Conservation (phyloP, 2,888 invertebrate species). For the Thereva nobilitata region DNA sequence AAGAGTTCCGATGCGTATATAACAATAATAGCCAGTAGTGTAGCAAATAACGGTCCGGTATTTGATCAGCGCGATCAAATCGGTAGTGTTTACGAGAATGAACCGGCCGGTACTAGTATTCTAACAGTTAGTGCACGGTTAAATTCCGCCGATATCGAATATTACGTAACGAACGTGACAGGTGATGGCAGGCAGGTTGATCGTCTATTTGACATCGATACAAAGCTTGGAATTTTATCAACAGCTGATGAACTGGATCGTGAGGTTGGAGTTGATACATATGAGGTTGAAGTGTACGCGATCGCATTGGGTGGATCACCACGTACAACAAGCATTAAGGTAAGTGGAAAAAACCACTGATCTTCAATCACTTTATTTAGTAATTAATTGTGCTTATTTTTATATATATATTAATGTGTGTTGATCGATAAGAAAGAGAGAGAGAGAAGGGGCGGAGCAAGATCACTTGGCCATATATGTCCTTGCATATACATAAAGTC, state of each 20-base stretch:
- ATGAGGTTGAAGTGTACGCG: slow-evolving; percentile 84
- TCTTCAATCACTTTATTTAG: slow-evolving; percentile 21
- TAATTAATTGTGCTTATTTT: background rate
- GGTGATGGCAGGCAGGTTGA: slow-evolving; percentile 77
- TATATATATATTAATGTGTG: too few species aligned
- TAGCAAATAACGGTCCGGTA: slow-evolving; percentile 55
- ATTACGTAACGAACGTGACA: slow-evolving; percentile 87
- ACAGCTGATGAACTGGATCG: slow-evolving; percentile 83
- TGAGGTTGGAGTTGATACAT: slow-evolving; percentile 79
- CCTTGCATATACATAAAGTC: slow-evolving; percentile 30
- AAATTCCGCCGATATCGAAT: slow-evolving; percentile 73
- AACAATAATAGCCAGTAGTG: slow-evolving; percentile 74
- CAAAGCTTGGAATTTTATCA: slow-evolving; percentile 83
- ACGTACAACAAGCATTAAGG: slow-evolving; percentile 82
- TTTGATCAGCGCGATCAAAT: slow-evolving; percentile 69
- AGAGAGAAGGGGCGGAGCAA: too few species aligned
- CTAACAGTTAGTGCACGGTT: slow-evolving; percentile 76
- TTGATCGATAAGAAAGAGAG: too few species aligned
- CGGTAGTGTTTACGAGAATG: slow-evolving; percentile 87
- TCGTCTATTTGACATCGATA: slow-evolving; percentile 88
- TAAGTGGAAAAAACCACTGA: slow-evolving; percentile 58
- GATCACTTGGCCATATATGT: slow-evolving; percentile 9
- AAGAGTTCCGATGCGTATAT: slow-evolving; percentile 86
- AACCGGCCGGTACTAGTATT: slow-evolving; percentile 83
- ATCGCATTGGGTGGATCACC: slow-evolving; percentile 74